Percentiles rank a stretch among this genome's conserved stretches.
These are phyloP conservation scores for Hermaeophaga mercurialis DNA, from an alignment of 2,888 invertebrate genomes.

Conservation along the genomic window DNA sequence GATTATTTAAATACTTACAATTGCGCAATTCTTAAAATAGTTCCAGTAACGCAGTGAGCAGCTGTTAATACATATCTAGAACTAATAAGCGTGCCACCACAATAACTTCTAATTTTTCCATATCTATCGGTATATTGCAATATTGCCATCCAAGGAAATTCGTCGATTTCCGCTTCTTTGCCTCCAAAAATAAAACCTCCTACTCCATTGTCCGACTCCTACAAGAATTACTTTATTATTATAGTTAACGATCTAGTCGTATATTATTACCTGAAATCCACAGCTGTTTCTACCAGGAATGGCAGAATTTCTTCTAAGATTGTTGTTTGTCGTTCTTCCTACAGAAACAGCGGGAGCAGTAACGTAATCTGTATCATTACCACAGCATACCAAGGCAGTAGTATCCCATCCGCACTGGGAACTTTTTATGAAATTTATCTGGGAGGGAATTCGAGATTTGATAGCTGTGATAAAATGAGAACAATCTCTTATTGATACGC, in stretches of 20 bases:
- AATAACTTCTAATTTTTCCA: conserved; percentile 49
- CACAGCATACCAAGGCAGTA: conserved; percentile 15
- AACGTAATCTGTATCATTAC: background rate
- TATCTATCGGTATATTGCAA: conserved; percentile 54
- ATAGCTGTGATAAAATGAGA: conserved; percentile 50
- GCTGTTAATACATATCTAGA: conserved; percentile 62
- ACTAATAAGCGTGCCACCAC: conserved; percentile 63
- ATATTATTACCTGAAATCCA: conserved; percentile 44
- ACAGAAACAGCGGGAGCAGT: background rate
- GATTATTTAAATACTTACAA: no score
- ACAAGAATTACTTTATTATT: background rate
- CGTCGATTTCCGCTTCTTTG: conserved; percentile 52
- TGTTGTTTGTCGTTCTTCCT: background rate
- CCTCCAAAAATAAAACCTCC: conserved; percentile 51
- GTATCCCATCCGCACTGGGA: conserved; percentile 63
- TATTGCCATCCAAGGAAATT: conserved; percentile 61
- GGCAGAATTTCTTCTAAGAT: conserved; percentile 21
- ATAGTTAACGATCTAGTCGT: background rate
- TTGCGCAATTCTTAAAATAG: conserved; percentile 50
- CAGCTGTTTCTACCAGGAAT: conserved; percentile 44
- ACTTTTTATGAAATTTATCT: conserved; percentile 55
- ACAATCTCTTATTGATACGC: conserved; percentile 61
- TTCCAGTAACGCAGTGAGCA: conserved; percentile 60
- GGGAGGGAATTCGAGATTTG: conserved; percentile 44
- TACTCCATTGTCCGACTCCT: conserved; percentile 31